These are phyloP conservation scores for Felis catus DNA, from an alignment of 2,113 vertebrate species.

Conservation along the genomic window DNA sequence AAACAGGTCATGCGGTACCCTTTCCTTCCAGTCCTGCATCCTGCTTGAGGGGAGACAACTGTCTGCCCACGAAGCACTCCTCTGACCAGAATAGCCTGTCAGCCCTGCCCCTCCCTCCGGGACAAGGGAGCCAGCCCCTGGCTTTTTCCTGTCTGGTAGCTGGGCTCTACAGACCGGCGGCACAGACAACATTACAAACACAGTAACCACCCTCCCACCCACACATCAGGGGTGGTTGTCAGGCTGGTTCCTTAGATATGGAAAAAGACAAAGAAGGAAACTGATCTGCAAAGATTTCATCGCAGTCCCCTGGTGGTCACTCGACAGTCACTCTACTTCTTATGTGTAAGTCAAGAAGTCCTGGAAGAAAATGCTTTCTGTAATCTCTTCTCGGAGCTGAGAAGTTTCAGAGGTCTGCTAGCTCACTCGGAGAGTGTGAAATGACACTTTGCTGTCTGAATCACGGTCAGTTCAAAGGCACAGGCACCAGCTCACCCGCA, in stretches of 20 bases:
- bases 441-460: background rate
- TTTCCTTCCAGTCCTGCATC: constrained; percentile 7
- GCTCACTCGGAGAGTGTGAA: background rate
- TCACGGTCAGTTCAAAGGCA: constrained; percentile 63
- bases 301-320: background rate
- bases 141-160: constrained; percentile 16
- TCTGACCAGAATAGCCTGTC: background rate
- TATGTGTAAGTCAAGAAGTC: constrained; percentile 35
- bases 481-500: background rate
- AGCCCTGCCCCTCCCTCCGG: fast-evolving
- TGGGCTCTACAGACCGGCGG: background rate
- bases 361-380: constrained; percentile 43
- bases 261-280: background rate
- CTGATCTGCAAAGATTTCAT: background rate
- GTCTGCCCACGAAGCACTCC: background rate
- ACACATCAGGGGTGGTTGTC: background rate
- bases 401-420: background rate
- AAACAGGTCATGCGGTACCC: background rate
- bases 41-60: background rate
- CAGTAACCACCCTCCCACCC: background rate
- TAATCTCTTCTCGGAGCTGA: background rate
- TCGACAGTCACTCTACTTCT: background rate
- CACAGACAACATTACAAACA: fast-evolving
- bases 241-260: background rate
- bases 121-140: background rate